Evolutionary conservation across 2,888 invertebrate species (phyloP), one percentile per base, ranked within the genome.

Genomic region (Caenorhabditis sp.): DNA sequence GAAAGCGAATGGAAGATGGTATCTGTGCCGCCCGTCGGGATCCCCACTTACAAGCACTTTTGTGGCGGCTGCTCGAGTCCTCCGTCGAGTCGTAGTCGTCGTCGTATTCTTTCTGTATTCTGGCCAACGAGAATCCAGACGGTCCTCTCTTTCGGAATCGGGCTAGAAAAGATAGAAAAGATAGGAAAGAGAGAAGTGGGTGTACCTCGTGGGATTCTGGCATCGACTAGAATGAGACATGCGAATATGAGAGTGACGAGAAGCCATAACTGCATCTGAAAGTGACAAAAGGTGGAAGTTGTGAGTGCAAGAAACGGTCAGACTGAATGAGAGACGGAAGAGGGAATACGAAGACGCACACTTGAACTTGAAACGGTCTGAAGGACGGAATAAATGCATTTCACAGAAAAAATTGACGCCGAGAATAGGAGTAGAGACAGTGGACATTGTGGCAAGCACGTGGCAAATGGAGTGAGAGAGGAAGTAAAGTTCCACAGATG

Each of bases 121-220:
- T 50, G 1, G 84, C 84, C 35, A 84, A 52, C 1, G 78, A 71
- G 53, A 84, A 84, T 7, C 80, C 82, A 30, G 81, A 70, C 8
- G 83, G 83, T 2, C 66, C 59, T 32, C 80, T 78, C 53, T 70
- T 78, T 35, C 75, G 76, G 17, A 62, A 68, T 32, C 78, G 53
- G 8, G 48, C 78, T 77, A 27, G 11, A 72, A 55, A 3, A 24
- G 8, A 27, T 26, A 17, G 5, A 37, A 27, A 45, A 26, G 8
- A 26, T 3, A 20, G 1, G 15, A 26, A 50, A 9, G 7, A n/a
- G 22, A 26, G 2, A 15, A n/a, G 3, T 41, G 20, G 20, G 24
- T 17, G 26, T 37, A 71, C 71, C 71, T 58, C 63, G 48, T 35
- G 72, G 63, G 17, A 72, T 17, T 24, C 63, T 46, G n/a, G 43